Conservation (phyloP, 2,113 vertebrate genomes). For the Sciurus niger region DNA sequence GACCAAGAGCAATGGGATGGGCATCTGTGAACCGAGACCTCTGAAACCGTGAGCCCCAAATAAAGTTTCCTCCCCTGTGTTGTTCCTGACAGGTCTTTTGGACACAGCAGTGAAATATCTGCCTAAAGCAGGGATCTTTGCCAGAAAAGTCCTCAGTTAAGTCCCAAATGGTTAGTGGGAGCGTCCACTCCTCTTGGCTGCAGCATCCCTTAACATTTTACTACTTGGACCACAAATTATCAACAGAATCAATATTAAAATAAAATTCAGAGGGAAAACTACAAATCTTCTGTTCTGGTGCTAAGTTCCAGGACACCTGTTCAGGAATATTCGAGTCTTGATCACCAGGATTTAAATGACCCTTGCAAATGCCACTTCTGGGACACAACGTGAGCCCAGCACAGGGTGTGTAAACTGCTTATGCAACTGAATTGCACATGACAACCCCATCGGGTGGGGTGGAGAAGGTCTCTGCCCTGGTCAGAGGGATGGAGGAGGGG, state of each 20-base stretch:
- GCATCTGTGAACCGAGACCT: too few relatives aligned
- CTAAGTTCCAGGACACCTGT: neutral
- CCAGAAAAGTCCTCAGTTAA: neutral
- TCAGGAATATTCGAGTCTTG: neutral
- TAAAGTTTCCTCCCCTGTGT: too few relatives aligned
- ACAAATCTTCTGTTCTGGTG: neutral
- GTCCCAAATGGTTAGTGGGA: neutral
- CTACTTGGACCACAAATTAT: neutral
- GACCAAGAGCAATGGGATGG: too few relatives aligned
- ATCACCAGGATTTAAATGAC: neutral
- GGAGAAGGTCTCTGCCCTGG: neutral
- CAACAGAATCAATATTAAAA: neutral
- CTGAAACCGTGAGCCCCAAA: too few relatives aligned
- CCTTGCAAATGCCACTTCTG: neutral
- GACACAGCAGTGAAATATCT: too few relatives aligned
- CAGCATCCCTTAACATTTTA: neutral
- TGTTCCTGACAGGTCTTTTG: too few relatives aligned
- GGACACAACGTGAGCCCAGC: too few relatives aligned
- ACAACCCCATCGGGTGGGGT: neutral
- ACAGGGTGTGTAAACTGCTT: neutral
- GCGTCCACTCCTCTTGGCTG: too few relatives aligned
- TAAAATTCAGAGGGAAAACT: neutral
- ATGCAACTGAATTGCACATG: neutral
- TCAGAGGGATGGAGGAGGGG: too few relatives aligned
- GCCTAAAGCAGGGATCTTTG: neutral